Evolutionary conservation across 2,888 invertebrate species (phyloP).

Genomic region (Tachina lurida): DNA sequence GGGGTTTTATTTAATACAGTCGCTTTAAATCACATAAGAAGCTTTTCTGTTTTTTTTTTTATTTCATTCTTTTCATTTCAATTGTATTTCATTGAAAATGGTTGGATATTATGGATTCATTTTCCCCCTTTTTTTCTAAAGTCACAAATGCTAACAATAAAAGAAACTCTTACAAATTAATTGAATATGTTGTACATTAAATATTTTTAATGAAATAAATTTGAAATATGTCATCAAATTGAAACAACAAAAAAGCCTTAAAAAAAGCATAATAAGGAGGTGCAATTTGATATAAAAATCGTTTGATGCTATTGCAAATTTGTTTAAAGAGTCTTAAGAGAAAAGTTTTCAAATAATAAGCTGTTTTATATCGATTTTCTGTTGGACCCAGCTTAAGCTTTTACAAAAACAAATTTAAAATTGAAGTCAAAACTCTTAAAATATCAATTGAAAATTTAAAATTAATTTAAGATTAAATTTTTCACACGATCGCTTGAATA

Average conservation of each 20-base stretch:
- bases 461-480: no score
- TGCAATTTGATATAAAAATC: background rate
- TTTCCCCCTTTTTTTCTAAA: slow-evolving; percentile 31
- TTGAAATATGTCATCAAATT: slow-evolving; percentile 17
- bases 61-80: slow-evolving; percentile 13
- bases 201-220: slow-evolving; percentile 13
- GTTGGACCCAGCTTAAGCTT: no score
- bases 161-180: slow-evolving; percentile 54
- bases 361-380: no score
- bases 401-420: no score
- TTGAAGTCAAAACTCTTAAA: no score
- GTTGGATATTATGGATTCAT: slow-evolving; percentile 44
- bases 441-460: no score
- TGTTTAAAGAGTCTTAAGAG: no score
- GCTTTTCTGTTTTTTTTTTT: slow-evolving; percentile 49
- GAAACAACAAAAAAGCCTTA: slow-evolving; percentile 6
- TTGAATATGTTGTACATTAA: slow-evolving; percentile 51
- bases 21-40: slow-evolving; percentile 62
- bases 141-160: slow-evolving; percentile 23
- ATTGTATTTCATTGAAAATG: slow-evolving; percentile 51
- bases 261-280: slow-evolving; percentile 13
- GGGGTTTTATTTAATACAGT: slow-evolving; percentile 60
- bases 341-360: no score
- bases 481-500: no score
- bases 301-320: no score